phyloP scores from a whole-genome alignment of 2,797 vertebrate genomes.

The Oreochromis grahami region DNA sequence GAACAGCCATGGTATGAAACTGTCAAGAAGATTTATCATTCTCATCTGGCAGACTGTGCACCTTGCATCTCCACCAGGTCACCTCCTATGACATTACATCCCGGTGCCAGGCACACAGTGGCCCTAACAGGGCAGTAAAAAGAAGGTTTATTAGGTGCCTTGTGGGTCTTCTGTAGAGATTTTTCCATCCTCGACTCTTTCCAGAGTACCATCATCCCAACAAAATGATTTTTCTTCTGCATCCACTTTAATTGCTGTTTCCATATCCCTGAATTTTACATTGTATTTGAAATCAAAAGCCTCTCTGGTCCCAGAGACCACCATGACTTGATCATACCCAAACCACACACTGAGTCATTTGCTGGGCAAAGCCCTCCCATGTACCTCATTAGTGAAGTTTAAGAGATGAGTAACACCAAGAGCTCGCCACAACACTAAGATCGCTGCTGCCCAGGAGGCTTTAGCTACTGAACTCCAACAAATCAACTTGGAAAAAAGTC shows the following conservation, averaged over 20 bases:
- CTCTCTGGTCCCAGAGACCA: background rate
- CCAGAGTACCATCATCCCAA: background rate
- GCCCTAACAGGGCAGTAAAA: constrained; percentile 44
- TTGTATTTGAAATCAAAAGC: background rate
- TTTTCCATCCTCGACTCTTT: background rate
- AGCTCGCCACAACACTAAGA: background rate
- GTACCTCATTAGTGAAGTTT: background rate
- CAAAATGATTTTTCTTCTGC: constrained; percentile 2
- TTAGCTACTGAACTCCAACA: background rate
- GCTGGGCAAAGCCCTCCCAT: background rate
- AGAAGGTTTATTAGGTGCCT: constrained; percentile 30
- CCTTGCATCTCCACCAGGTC: constrained; percentile 36
- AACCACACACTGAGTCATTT: constrained; percentile 1
- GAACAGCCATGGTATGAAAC: constrained; percentile 36
- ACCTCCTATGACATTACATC: constrained; percentile 64
- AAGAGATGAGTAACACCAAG: background rate
- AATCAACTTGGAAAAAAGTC: background rate
- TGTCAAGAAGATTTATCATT: constrained; percentile 51
- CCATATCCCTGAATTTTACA: background rate
- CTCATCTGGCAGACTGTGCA: constrained; percentile 54
- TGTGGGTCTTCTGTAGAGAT: background rate
- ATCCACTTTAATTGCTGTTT: background rate
- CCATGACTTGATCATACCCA: constrained; percentile 8
- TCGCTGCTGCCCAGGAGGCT: background rate
- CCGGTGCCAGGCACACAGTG: constrained; percentile 41